Conservation (phyloP, 2,888 invertebrate genomes). For the Stenchaetothrips biformis region DNA sequence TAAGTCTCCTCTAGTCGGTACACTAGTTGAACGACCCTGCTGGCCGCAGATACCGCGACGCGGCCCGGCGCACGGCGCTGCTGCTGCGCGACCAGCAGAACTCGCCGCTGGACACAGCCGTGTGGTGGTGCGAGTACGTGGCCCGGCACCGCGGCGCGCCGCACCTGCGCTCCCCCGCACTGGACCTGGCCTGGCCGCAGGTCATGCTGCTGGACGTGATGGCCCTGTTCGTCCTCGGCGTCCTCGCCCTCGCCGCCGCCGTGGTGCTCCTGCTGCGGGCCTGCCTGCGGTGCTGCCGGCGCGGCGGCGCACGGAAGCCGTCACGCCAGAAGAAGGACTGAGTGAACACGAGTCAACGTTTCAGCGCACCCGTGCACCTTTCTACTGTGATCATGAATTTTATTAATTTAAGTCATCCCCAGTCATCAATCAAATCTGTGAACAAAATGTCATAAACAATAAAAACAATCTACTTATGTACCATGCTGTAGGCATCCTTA, state of each 20-base stretch:
- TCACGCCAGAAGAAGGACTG: neutral
- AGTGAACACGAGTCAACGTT: neutral
- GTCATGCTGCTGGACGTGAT: neutral
- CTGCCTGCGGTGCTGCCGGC: neutral
- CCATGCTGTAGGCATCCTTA: too few species aligned
- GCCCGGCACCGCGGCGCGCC: slow-evolving; percentile 8
- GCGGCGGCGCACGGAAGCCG: neutral
- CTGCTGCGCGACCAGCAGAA: neutral
- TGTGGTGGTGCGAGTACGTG: slow-evolving; percentile 7
- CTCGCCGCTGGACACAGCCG: neutral
- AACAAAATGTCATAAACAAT: too few species aligned
- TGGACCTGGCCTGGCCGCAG: neutral
- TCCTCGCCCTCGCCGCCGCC: neutral
- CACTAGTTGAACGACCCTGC: neutral
- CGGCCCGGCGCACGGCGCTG: neutral
- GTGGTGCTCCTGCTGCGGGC: neutral
- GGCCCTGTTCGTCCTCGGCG: neutral
- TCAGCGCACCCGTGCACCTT: too few species aligned
- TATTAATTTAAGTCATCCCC: too few species aligned
- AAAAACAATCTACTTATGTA: too few species aligned
- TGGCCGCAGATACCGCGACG: slow-evolving; percentile 3
- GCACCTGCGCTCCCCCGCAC: slow-evolving; percentile 5
- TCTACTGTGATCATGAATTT: too few species aligned
- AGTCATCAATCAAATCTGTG: too few species aligned
- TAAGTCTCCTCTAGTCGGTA: too few species aligned